phyloP scores from a whole-genome alignment of 1,140 invertebrate genomes.

The Panagrolaimus sp. region DNA sequence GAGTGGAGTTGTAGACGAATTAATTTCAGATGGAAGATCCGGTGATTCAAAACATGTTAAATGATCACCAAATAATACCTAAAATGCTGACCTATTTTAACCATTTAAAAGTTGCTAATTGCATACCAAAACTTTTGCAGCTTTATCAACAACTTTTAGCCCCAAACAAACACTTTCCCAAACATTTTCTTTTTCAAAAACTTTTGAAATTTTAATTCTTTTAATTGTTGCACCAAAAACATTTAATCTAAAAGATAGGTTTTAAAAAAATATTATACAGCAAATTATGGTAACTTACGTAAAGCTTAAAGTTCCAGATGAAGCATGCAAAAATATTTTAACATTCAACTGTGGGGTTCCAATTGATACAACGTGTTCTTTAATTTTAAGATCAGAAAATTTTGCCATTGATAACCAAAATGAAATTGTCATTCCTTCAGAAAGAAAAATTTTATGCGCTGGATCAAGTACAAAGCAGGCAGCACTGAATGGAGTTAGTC shows the following conservation, averaged over 20 bases:
- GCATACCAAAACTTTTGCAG: too few relatives aligned
- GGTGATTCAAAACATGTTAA: neutral
- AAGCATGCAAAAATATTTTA: neutral
- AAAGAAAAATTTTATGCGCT: constrained; percentile 9
- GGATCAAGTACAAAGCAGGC: constrained; percentile 15
- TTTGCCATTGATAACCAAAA: constrained; percentile 16
- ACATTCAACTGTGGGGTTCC: neutral
- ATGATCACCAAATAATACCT: neutral
- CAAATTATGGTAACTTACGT: constrained; percentile 1
- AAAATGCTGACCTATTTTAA: neutral
- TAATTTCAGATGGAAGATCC: neutral
- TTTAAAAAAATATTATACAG: neutral
- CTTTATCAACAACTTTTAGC: neutral
- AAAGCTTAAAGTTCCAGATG: neutral
- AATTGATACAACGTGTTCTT: constrained; percentile 4
- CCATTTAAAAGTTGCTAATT: too few relatives aligned
- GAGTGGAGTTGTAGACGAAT: neutral
- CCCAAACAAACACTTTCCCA: neutral
- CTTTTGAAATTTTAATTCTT: neutral
- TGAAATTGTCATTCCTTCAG: constrained; percentile 20
- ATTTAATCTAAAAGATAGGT: constrained; percentile 3
- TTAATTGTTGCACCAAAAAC: neutral
- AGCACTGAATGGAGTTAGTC: neutral
- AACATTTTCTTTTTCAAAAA: neutral
- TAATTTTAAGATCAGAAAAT: neutral